These are phyloP conservation scores for Andrena praecox DNA, from an alignment of 2,888 invertebrate genomes.

Conservation along the genomic window DNA sequence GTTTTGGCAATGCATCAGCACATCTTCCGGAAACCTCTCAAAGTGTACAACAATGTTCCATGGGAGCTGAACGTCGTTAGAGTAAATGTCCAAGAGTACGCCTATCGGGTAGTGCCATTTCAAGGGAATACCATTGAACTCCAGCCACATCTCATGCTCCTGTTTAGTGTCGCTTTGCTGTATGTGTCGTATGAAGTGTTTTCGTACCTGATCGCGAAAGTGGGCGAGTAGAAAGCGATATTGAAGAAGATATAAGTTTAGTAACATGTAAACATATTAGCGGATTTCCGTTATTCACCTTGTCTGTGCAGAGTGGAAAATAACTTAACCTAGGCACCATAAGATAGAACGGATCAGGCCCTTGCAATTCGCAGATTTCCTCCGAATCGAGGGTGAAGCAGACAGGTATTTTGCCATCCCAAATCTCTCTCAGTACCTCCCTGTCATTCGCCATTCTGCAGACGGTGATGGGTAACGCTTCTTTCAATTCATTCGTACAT, in stretches of 20 bases:
- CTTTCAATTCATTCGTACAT: slow-evolving; percentile 43
- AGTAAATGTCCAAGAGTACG: slow-evolving; percentile 95
- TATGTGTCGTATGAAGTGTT: slow-evolving; percentile 94
- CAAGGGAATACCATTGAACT: slow-evolving; percentile 95
- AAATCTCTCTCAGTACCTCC: slow-evolving; percentile 96
- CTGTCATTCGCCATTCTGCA: slow-evolving; percentile 96
- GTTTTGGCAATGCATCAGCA: slow-evolving; percentile 94
- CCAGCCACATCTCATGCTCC: slow-evolving; percentile 97
- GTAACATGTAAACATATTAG: neutral
- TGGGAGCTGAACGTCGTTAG: slow-evolving; percentile 91
- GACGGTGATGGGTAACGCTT: slow-evolving; percentile 13
- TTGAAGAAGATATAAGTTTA: neutral
- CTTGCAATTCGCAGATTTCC: slow-evolving; percentile 94
- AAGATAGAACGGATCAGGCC: slow-evolving; percentile 96
- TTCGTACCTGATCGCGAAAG: slow-evolving; percentile 88
- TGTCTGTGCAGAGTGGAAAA: slow-evolving; percentile 97
- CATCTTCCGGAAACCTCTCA: slow-evolving; percentile 96
- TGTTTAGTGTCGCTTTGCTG: slow-evolving; percentile 89
- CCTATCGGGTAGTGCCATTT: slow-evolving; percentile 95
- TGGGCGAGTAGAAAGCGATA: slow-evolving; percentile 1
- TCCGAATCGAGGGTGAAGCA: slow-evolving; percentile 95
- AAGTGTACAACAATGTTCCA: slow-evolving; percentile 98
- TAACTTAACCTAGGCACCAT: slow-evolving; percentile 97
- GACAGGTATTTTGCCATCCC: slow-evolving; percentile 98
- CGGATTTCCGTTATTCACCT: slow-evolving; percentile 86